Conservation (phyloP, 2,888 invertebrate species). For the Erpobdella octoculata region DNA sequence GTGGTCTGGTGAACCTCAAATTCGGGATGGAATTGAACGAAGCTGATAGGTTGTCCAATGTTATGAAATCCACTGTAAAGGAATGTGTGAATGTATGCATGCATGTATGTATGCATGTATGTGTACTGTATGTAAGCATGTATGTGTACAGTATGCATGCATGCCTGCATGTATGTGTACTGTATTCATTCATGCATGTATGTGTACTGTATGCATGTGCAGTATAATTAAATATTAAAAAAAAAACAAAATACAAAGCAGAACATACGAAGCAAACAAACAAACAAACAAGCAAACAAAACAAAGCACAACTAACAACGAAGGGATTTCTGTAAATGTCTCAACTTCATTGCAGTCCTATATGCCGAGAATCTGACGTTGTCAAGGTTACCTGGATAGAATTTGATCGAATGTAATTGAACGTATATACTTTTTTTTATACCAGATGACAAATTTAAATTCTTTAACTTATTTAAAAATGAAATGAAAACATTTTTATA, state of each 20-base stretch:
- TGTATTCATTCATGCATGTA: not conserved
- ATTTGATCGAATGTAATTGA: not conserved
- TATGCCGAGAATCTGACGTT: slow-evolving; percentile 97
- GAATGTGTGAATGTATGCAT: not conserved
- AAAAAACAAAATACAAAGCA: not conserved
- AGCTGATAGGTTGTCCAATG: not conserved
- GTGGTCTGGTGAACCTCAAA: not conserved
- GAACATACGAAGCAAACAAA: not conserved
- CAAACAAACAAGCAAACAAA: not conserved
- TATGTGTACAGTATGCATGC: not conserved
- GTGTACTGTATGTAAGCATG: not conserved
- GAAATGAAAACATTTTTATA: not conserved
- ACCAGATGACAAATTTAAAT: too few relatives aligned
- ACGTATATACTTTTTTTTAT: too few relatives aligned
- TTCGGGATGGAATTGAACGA: not conserved
- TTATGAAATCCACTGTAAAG: not conserved
- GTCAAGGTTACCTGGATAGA: slow-evolving; percentile 66
- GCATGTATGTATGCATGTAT: not conserved
- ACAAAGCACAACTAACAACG: slow-evolving; percentile 56
- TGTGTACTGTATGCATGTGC: too few relatives aligned
- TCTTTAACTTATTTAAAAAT: too few relatives aligned
- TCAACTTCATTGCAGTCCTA: slow-evolving; percentile 89
- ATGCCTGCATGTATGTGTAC: not conserved
- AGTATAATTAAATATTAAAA: too few relatives aligned
- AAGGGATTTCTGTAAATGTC: slow-evolving; percentile 86